Base-by-base conservation (phyloP, 2,113 vertebrate species). In the Forbesichthys agassizii region DNA sequence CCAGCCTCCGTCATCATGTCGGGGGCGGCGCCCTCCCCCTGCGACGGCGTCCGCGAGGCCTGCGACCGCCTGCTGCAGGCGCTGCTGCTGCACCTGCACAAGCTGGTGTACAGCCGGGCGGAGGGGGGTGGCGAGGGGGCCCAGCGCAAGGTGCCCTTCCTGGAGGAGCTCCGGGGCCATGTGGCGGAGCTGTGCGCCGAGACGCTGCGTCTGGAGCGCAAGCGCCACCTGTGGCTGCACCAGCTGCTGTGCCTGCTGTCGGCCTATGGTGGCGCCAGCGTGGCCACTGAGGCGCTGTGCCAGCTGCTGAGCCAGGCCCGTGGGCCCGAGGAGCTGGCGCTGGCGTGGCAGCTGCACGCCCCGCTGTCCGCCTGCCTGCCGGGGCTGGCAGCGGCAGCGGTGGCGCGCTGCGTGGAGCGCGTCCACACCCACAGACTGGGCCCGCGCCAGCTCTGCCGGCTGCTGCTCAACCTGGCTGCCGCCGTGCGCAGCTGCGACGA, bases 141-240 rank as follows among this genome's bases (percentile, higher is more conserved):
- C 0, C 90, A 92, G 4, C 81, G 90, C 0, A 89, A 90, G 27
- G 83, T 97, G 49, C 96, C 96, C 0, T 98, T 98, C 66, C 48
- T 98, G 49, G 96, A 98, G 9, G 95, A 95, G 1, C 89, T 98
- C 14, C 91, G 89, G 72, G 84, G 83, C 3, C 94, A 95, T 11
- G 92, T 97, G 0, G 88, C 88, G 1, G 95, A 97, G 33, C 81
- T 98, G 1, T 98, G 96, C 9, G 89, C 89, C 1, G 96, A 98
- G 85, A 94, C 95, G 0, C 75, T 98, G 48, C 86, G 95, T 0
- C 78, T 97, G 64, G 95, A 98, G 69, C 78, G 96, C 2, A 96
- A 96, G 67, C 92, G 96, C 0, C 95, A 95, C 33, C 93, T 97
- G 0, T 98, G 96, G 96, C 92, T 95, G 53, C 96, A 98, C 79